These are phyloP conservation scores for Ruditapes philippinarum DNA, from an alignment of 1,140 invertebrate genomes.

Conservation along the genomic window DNA sequence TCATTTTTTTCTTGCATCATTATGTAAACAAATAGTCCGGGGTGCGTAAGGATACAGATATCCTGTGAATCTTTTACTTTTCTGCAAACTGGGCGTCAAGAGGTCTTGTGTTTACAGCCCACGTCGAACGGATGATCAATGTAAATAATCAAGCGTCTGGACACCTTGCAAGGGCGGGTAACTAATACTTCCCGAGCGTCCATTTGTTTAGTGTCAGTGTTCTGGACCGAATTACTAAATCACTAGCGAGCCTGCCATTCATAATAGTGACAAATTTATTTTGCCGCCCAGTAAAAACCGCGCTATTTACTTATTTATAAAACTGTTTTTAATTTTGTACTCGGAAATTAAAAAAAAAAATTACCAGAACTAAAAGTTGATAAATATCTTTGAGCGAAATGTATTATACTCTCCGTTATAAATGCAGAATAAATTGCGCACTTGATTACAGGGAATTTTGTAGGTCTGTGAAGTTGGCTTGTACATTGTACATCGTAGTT, in stretches of 20 bases:
- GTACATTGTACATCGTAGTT: too few species aligned
- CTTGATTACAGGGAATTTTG: too few species aligned
- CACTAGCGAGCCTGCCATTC: not conserved
- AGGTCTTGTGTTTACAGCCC: not conserved
- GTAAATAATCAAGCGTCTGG: constrained; percentile 67
- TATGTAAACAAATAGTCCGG: constrained; percentile 17
- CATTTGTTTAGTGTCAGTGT: constrained; percentile 43
- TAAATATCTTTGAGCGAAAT: too few species aligned
- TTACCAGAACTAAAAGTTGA: too few species aligned
- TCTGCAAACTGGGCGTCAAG: not conserved
- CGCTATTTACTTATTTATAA: not conserved
- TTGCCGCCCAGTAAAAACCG: constrained; percentile 14
- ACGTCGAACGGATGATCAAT: constrained; percentile 65
- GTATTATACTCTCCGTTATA: too few species aligned
- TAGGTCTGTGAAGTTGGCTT: too few species aligned
- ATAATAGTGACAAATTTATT: constrained; percentile 42
- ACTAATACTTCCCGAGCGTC: constrained; percentile 37
- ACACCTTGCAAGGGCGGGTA: constrained; percentile 58
- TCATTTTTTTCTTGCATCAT: not conserved
- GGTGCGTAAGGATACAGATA: not conserved
- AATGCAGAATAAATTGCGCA: too few species aligned
- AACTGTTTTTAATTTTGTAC: not conserved
- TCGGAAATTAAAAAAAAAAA: too few species aligned
- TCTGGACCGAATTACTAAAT: constrained; percentile 40
- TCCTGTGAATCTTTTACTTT: not conserved